These are phyloP conservation scores for Cheumatopsyche charites DNA, from an alignment of 1,140 invertebrate genomes.

Conservation along the genomic window DNA sequence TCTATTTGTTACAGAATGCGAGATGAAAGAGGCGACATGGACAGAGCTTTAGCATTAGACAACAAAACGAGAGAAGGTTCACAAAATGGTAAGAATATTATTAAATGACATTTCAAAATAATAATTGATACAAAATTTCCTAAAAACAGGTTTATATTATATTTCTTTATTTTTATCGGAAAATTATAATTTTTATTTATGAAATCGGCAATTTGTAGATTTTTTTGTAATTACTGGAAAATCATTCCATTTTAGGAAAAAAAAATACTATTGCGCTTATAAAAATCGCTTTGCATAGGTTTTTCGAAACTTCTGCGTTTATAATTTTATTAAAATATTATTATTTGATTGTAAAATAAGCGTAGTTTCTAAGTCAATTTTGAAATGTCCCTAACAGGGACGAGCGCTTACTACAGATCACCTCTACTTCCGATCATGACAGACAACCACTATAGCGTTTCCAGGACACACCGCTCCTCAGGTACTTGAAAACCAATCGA, in stretches of 20 bases:
- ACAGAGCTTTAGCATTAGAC: conserved; percentile 76
- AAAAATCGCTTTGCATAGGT: too few species aligned
- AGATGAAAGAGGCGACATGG: conserved; percentile 81
- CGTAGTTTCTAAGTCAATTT: conserved; percentile 13
- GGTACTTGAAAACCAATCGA: conserved; percentile 31
- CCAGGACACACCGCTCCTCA: conserved; percentile 42
- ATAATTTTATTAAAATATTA: neutral
- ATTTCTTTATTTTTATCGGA: too few species aligned
- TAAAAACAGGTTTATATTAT: too few species aligned
- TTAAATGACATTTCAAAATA: too few species aligned
- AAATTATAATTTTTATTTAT: too few species aligned
- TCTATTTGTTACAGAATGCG: conserved; percentile 73
- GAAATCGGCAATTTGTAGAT: too few species aligned
- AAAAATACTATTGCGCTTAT: too few species aligned
- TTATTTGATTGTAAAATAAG: too few species aligned
- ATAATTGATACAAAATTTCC: too few species aligned
- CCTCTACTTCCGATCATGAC: conserved; percentile 41
- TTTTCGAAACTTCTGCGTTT: conserved; percentile 1
- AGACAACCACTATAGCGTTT: conserved; percentile 43
- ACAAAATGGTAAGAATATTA: conserved; percentile 77
- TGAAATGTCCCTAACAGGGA: conserved; percentile 44
- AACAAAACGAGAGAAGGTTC: conserved; percentile 83
- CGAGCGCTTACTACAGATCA: conserved; percentile 46
- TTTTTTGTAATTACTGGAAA: too few species aligned
- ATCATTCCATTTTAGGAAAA: too few species aligned